Conservation (phyloP, 2,797 vertebrate genomes). For the Tiaroga cobitis region DNA sequence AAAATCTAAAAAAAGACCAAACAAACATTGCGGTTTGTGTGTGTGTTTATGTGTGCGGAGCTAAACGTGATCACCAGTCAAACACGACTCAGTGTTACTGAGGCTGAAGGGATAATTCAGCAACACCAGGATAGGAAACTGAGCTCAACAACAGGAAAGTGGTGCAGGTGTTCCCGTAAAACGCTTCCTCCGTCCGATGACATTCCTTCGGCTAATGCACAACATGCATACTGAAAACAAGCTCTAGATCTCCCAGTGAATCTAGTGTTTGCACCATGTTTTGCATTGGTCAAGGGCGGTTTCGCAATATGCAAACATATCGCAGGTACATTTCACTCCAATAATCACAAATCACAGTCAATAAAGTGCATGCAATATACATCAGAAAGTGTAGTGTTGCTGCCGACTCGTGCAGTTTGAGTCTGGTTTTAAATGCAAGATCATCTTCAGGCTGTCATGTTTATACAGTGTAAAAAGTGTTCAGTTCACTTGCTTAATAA, state of each 20-base stretch:
- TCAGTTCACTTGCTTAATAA: no score
- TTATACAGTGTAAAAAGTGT: no score
- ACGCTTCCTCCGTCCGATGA: constrained; percentile 51
- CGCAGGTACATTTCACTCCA: constrained; percentile 2
- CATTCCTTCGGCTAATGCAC: constrained; percentile 26
- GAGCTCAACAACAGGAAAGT: constrained; percentile 64
- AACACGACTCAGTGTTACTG: neutral
- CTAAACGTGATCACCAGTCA: neutral
- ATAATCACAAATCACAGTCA: constrained; percentile 55
- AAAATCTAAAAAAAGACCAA: constrained; percentile 42
- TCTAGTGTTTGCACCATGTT: neutral
- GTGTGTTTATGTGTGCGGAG: neutral
- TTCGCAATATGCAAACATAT: constrained; percentile 18
- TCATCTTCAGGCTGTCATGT: neutral
- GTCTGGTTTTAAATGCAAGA: neutral
- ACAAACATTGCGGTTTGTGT: neutral
- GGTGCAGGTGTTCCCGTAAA: constrained; percentile 58
- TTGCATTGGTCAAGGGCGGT: neutral
- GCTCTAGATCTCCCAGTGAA: neutral
- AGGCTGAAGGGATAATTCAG: neutral
- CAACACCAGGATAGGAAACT: neutral
- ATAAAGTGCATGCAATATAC: constrained; percentile 76
- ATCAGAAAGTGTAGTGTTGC: constrained; percentile 47
- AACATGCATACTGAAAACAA: neutral
- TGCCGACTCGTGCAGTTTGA: neutral